Conservation (phyloP, 2,797 vertebrate genomes). For the Spinibarbus caldwelli region DNA sequence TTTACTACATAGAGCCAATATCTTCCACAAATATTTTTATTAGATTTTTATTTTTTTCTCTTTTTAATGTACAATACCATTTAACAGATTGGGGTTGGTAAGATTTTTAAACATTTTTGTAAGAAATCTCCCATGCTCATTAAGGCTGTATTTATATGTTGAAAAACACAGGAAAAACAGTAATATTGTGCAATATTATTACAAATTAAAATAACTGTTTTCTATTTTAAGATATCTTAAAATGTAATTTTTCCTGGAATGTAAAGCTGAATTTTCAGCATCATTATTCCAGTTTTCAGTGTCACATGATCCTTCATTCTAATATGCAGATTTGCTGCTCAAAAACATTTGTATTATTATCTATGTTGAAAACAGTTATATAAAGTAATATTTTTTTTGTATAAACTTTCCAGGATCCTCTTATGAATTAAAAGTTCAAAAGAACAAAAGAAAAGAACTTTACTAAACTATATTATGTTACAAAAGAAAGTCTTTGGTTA, state of each 20-base stretch:
- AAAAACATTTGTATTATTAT: background rate
- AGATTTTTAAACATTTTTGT: background rate
- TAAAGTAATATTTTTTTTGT: too few species aligned
- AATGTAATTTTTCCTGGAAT: background rate
- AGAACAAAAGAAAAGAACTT: background rate
- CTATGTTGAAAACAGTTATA: background rate
- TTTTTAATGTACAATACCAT: too few species aligned
- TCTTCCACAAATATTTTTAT: background rate
- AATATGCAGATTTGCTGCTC: background rate
- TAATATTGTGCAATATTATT: background rate
- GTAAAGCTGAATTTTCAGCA: background rate
- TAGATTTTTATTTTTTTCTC: background rate
- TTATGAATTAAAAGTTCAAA: background rate
- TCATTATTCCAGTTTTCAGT: background rate
- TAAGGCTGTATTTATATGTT: background rate
- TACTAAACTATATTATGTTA: background rate
- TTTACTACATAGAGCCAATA: background rate
- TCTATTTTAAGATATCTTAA: background rate
- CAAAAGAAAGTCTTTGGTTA: too few species aligned
- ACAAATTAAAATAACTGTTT: background rate
- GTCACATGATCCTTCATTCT: background rate
- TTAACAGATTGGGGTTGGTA: background rate
- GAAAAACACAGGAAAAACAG: background rate
- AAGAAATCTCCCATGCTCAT: background rate
- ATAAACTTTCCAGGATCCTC: background rate